Percentiles rank a stretch among this genome's conserved stretches.
phyloP scores from a whole-genome alignment of 2,113 vertebrate genomes.

The human region GRCh38 chr4:35284001-35284500 shows the following conservation, averaged over 20 bases:
- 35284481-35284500: too few species aligned
- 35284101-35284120: background rate
- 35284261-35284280: background rate
- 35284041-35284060: background rate
- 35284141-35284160: background rate
- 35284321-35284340: background rate
- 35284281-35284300: background rate
- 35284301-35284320: background rate
- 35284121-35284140: background rate
- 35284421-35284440: too few species aligned
- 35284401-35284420: too few species aligned
- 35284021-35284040: background rate
- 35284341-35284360: background rate
- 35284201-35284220: background rate
- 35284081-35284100: background rate
- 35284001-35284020: background rate
- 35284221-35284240: background rate
- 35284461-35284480: too few species aligned
- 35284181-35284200: background rate
- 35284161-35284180: background rate
- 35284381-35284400: background rate
- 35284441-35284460: too few species aligned
- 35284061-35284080: background rate
- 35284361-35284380: background rate
- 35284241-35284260: background rate